phyloP scores from a whole-genome alignment of 2,888 invertebrate species.

The Leptinotarsa haldemani region DNA sequence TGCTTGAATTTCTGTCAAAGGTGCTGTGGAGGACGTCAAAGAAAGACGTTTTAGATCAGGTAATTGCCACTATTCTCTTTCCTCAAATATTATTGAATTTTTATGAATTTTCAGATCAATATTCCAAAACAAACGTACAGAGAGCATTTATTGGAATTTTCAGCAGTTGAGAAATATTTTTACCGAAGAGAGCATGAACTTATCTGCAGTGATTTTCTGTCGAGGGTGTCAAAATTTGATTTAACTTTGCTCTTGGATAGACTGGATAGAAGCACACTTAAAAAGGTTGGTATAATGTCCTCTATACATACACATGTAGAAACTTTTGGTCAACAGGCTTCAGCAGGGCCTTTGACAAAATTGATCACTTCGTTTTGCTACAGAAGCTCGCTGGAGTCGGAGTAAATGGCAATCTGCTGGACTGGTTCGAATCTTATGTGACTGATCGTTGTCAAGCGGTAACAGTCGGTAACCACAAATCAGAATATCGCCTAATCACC shows the following conservation, averaged over 20 bases:
- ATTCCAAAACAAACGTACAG: constrained; percentile 74
- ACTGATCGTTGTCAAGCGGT: too few relatives aligned
- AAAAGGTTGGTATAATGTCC: constrained; percentile 56
- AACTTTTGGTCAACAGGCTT: not conserved
- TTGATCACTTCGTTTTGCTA: too few relatives aligned
- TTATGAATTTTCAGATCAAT: constrained; percentile 64
- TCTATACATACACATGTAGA: too few relatives aligned
- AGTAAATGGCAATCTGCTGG: too few relatives aligned
- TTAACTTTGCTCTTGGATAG: constrained; percentile 66
- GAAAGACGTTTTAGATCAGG: constrained; percentile 74
- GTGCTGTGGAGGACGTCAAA: constrained; percentile 80
- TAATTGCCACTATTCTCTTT: constrained; percentile 40
- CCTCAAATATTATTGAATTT: too few relatives aligned
- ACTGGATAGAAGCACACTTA: constrained; percentile 66
- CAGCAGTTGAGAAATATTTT: constrained; percentile 80
- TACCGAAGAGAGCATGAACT: constrained; percentile 74
- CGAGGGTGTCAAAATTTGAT: constrained; percentile 64
- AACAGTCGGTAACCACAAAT: too few relatives aligned
- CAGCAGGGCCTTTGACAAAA: too few relatives aligned
- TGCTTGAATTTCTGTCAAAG: constrained; percentile 68
- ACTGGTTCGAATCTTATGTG: too few relatives aligned
- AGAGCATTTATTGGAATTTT: constrained; percentile 73
- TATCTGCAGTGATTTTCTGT: constrained; percentile 67
- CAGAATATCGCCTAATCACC: too few relatives aligned
- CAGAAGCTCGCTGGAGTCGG: too few relatives aligned